phyloP scores from a whole-genome alignment of 2,113 vertebrate genomes.

The Neodon shergylaensis region DNA sequence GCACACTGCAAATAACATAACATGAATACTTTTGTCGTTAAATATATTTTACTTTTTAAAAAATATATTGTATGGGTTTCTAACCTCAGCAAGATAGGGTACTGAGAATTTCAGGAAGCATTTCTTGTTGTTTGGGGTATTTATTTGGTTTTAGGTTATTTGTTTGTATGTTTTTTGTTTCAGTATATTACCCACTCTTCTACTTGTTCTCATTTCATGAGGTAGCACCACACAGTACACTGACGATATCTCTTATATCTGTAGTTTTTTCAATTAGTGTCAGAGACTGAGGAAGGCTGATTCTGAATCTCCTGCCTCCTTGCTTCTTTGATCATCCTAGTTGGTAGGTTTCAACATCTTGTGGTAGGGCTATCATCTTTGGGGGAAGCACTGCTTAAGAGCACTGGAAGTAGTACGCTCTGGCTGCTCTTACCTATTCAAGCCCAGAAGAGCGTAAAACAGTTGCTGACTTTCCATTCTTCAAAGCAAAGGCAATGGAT shows the following conservation, averaged over 20 bases:
- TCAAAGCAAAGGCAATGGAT: not conserved
- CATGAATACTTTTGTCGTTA: not conserved
- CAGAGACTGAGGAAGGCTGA: not conserved
- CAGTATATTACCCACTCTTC: not conserved
- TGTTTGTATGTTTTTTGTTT: not conserved
- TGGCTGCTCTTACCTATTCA: accelerated
- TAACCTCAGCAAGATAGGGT: not conserved
- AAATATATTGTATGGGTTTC: not conserved
- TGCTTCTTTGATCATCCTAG: not conserved
- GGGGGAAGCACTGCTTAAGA: not conserved
- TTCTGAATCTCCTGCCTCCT: not conserved
- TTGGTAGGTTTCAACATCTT: not conserved
- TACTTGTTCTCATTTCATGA: not conserved
- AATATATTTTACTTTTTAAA: not conserved
- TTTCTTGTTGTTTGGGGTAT: not conserved
- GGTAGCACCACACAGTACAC: not conserved
- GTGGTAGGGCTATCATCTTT: not conserved
- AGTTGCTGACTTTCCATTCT: not conserved
- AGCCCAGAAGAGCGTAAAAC: not conserved
- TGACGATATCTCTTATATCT: not conserved
- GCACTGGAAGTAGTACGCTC: not conserved
- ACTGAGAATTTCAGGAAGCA: not conserved
- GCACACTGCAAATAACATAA: not conserved
- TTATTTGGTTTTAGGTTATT: too few relatives aligned
- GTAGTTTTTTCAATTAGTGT: not conserved